phyloP scores from a whole-genome alignment of 2,797 vertebrate genomes.

The Galaxias olidus region DNA sequence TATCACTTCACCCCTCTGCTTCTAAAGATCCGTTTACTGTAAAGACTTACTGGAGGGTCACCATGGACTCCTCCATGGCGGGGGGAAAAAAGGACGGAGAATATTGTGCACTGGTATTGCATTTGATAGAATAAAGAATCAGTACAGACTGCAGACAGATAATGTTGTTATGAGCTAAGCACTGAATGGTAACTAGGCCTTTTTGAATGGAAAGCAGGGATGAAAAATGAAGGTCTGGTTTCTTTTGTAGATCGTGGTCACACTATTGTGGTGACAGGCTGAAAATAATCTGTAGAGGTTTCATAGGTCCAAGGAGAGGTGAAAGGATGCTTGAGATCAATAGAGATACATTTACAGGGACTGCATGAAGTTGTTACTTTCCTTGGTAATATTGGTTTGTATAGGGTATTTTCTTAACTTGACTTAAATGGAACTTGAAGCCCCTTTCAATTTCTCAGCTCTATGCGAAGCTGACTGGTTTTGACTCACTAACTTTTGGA shows the following conservation, averaged over 20 bases:
- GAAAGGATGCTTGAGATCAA: slow-evolving; percentile 8
- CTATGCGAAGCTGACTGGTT: slow-evolving; percentile 24
- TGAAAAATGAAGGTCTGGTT: neutral
- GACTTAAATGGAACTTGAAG: slow-evolving; percentile 19
- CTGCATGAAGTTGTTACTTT: slow-evolving; percentile 12
- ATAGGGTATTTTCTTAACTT: slow-evolving; percentile 30
- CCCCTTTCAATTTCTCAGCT: neutral
- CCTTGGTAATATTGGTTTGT: slow-evolving; percentile 26
- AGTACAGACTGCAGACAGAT: slow-evolving; percentile 7
- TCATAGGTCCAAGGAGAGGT: neutral
- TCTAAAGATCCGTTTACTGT: slow-evolving; percentile 4
- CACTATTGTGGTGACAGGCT: slow-evolving; percentile 22
- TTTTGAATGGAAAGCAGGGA: too few relatives aligned
- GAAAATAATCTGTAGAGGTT: slow-evolving; percentile 13
- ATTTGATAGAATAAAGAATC: slow-evolving; percentile 12
- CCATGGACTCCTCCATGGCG: neutral
- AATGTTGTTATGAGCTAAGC: slow-evolving; percentile 15
- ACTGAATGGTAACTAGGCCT: slow-evolving; percentile 5
- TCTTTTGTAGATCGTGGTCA: slow-evolving; percentile 12
- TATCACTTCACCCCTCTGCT: slow-evolving; percentile 34
- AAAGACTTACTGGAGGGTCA: neutral
- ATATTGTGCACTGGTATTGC: neutral
- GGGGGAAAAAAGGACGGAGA: neutral
- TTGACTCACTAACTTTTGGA: slow-evolving; percentile 40
- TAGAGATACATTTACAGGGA: slow-evolving; percentile 10